Base-by-base conservation (phyloP, 2,888 invertebrate genomes). In the Mantis religiosa region DNA sequence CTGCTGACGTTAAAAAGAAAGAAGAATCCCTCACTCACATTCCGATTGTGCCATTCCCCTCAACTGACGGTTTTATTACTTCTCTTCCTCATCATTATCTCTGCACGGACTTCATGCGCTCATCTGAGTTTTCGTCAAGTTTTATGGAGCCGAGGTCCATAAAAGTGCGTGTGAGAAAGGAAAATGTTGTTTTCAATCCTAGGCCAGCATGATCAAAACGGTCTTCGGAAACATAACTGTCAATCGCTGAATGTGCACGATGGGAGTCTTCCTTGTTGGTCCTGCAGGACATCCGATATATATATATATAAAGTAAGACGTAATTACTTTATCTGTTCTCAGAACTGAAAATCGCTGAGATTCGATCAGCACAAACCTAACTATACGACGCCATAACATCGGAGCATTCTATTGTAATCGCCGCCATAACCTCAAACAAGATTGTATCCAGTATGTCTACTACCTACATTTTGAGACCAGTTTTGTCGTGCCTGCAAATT, bases 71-170 rank as follows among this genome's bases (percentile, higher is more conserved):
- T 71, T 71, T 71, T 71, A 25, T 71, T 71, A 20, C 54, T 71
- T 71, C 54, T 25, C 54, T 71, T 71, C 20, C 82, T 82, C 34
- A 41, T 87, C 87, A 82, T 82, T 34, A 87, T 82, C 30, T 87
- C 20, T 41, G 20, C 82, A 82, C 15, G 41, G 87, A 41, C 41
- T 41, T 41, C 12, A 41, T 41, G 12, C 41, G 81, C 82, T 28
- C 87, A 82, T 87, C 87, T 41, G 34, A 87, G 87, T 87, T 87
- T 83, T 82, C 87, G 81, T 82, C 34, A 34, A 71, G 34, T 25
- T 87, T 87, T 87, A 87, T 87, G 82, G 82, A 27, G 82, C 54
- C 54, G 28, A 27, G 87, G 82, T n/a, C 87, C 82, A 87, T 87
- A 87, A 87, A 87, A 87, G 34, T 82, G 87, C 34, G 82, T 87